Base-by-base conservation (phyloP, 1,140 invertebrate species). In the Apocrypta bakeri region DNA sequence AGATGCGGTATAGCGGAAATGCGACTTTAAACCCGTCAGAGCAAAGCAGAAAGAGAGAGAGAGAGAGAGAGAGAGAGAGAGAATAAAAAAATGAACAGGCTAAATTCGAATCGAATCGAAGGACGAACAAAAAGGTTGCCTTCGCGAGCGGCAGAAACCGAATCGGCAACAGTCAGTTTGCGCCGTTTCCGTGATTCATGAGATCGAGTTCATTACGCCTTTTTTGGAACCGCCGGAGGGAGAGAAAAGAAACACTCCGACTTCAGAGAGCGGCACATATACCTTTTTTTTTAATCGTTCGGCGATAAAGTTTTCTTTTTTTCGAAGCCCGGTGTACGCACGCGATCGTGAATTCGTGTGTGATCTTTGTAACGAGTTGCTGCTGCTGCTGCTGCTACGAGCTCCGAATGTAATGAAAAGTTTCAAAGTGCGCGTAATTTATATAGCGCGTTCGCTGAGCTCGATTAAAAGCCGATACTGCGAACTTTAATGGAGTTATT, bases 181-280 rank as follows among this genome's bases (percentile, higher is more conserved):
- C 42, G 74, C 56, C 75, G 27, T 77, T 77, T 77, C 75, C 75
- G 75, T 77, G 75, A 77, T 77, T 77, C 61, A 77, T 77, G 61
- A 56, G 56, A 64, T 64, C 75, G 75, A 77, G 61, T 40, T 77
- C 61, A 66, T 40, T 64, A 77, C 21, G 37, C 75, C 75, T 77
- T 77, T 77, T 75, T 77, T 77, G 75, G 61, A 31, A 8, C 24
- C 72, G 4, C 1, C 68, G 40, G 33, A 21, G 21, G 24, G 8
- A 1, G 31, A 21, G 17, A 27, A 75, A 61, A 56, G 63, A 75
- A 61, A 17, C n/a, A n/a, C 17, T 61, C 63, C 24, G 42, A 73
- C 71, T 73, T n/a, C n/a, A 37, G 71, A 42, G 71, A 69, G 7
- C 27, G 21, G 31, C 31, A 17, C n/a, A n/a, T n/a, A n/a, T n/a